Conservation (phyloP, 2,797 vertebrate genomes). For the Muraenolepis orangiensis region DNA sequence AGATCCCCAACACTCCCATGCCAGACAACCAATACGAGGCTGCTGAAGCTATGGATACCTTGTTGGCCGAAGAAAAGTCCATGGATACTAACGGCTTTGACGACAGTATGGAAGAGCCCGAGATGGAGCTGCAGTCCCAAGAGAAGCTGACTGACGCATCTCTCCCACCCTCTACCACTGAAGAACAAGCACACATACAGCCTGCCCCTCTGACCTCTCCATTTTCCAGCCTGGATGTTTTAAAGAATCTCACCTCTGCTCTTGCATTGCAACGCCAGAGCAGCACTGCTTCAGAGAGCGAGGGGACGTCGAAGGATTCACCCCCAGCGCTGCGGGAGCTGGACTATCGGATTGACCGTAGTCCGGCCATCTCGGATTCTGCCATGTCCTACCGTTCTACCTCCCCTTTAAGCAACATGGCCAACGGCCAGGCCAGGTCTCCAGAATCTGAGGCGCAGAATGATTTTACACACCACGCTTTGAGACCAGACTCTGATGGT, state of each 20-base stretch:
- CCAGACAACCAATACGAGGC: conserved; percentile 79
- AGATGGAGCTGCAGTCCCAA: conserved; percentile 72
- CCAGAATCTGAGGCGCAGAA: conserved; percentile 70
- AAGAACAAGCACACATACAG: conserved; percentile 52
- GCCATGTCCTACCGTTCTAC: conserved; percentile 74
- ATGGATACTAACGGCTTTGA: conserved; percentile 64
- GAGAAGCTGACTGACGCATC: conserved; percentile 64
- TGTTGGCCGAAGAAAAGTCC: conserved; percentile 66
- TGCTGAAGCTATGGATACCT: conserved; percentile 66
- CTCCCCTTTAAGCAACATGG: conserved; percentile 81
- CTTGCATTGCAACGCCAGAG: conserved; percentile 83
- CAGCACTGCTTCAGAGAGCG: conserved; percentile 86
- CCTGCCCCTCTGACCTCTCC: conserved; percentile 36
- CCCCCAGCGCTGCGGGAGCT: conserved; percentile 73
- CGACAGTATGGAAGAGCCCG: conserved; percentile 70
- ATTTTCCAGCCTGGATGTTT: conserved; percentile 74
- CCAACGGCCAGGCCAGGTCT: conserved; percentile 75
- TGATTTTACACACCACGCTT: conserved; percentile 45
- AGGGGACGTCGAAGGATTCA: conserved; percentile 81
- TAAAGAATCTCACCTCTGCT: conserved; percentile 78
- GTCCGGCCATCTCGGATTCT: conserved; percentile 80
- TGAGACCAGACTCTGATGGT: conserved; percentile 71
- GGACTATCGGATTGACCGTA: conserved; percentile 83
- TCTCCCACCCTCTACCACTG: conserved; percentile 33
- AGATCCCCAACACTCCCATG: conserved; percentile 91